Evolutionary conservation across 2,888 invertebrate genomes (phyloP).

Genomic region (Acanthacorydalis orientalis): DNA sequence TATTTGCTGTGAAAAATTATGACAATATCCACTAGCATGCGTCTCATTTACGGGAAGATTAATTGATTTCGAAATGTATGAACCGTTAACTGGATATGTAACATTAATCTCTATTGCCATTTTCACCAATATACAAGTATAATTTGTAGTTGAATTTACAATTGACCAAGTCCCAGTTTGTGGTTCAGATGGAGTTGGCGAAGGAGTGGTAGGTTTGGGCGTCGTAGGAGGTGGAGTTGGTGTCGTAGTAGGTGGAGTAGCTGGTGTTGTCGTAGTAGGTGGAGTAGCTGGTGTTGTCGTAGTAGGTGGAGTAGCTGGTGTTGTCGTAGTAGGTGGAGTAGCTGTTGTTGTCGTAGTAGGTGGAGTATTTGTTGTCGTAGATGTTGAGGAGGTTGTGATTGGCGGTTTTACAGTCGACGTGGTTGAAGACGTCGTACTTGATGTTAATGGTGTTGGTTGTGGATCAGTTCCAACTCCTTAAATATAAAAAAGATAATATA

Average conservation of each 20-base stretch:
- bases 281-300: conserved; percentile 22
- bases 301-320: conserved; percentile 22
- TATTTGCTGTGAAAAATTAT: conserved; percentile 19
- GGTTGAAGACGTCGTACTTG: background rate
- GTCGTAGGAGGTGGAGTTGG: conserved; percentile 20
- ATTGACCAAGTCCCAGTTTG: conserved; percentile 11
- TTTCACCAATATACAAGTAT: conserved; percentile 44
- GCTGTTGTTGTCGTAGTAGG: background rate
- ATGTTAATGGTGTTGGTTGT: background rate
- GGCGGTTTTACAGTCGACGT: background rate
- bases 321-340: conserved; percentile 11
- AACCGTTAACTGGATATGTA: conserved; percentile 27
- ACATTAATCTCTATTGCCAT: conserved; percentile 50
- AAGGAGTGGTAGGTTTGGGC: conserved; percentile 15
- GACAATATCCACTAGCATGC: conserved; percentile 25
- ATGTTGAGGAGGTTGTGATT: background rate
- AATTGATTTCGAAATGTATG: conserved; percentile 15
- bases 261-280: conserved; percentile 21
- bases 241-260: conserved; percentile 13
- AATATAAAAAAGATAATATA: no score
- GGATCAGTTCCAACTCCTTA: background rate
- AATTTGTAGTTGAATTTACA: conserved; percentile 18
- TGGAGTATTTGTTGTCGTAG: conserved; percentile 3
- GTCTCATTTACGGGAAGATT: conserved; percentile 23
- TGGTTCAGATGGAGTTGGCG: conserved; percentile 1